Percentiles rank a stretch among this genome's conserved stretches.
phyloP scores from a whole-genome alignment of 2,888 invertebrate species.

The Aspidapion aeneum region DNA sequence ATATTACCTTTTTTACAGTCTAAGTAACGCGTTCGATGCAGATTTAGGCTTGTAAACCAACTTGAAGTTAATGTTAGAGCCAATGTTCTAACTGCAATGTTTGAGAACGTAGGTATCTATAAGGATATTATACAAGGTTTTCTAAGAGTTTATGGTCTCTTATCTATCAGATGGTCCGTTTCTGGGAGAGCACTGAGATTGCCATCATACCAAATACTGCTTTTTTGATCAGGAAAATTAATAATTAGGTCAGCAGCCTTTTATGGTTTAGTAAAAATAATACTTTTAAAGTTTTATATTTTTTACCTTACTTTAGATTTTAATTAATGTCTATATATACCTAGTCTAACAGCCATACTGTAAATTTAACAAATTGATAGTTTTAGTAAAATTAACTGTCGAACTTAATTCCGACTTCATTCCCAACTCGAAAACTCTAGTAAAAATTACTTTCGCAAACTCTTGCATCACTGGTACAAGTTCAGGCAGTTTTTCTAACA shows the following conservation, averaged over 20 bases:
- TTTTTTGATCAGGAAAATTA: too few species aligned
- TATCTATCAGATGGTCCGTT: slow-evolving; percentile 67
- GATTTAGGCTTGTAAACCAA: slow-evolving; percentile 57
- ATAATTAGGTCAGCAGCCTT: too few species aligned
- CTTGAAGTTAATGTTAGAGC: slow-evolving; percentile 71
- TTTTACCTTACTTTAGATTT: too few species aligned
- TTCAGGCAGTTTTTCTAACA: slow-evolving; percentile 80
- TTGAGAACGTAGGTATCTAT: slow-evolving; percentile 59
- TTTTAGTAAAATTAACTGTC: slow-evolving; percentile 70
- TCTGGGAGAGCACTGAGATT: slow-evolving; percentile 66
- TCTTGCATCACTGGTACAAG: slow-evolving; percentile 82
- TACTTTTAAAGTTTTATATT: too few species aligned
- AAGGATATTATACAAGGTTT: slow-evolving; percentile 60
- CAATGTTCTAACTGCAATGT: slow-evolving; percentile 61
- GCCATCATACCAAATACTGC: slow-evolving; percentile 48
- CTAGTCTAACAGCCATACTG: slow-evolving; percentile 71
- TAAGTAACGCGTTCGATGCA: slow-evolving; percentile 65
- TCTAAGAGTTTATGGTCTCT: slow-evolving; percentile 66
- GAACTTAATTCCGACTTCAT: slow-evolving; percentile 76
- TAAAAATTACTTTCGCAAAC: slow-evolving; percentile 73
- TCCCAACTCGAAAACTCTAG: slow-evolving; percentile 79
- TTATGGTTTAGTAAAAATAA: too few species aligned
- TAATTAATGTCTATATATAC: background rate
- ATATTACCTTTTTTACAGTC: slow-evolving; percentile 77
- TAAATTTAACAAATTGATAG: slow-evolving; percentile 75